Conservation (phyloP, 2,888 invertebrate species). For the Halocaridina rubra region DNA sequence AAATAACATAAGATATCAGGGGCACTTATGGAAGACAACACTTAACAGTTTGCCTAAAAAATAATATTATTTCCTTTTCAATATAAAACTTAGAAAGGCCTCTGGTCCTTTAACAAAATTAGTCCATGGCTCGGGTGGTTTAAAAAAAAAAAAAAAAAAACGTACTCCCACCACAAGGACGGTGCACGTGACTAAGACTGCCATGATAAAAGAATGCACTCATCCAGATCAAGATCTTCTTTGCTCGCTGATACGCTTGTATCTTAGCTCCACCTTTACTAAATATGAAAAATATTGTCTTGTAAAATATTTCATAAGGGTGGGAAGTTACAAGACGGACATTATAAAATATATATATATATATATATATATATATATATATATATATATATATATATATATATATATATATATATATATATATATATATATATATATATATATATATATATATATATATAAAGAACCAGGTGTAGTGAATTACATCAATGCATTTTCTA, state of each 20-base stretch:
- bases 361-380: too few species aligned
- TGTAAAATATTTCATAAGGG: neutral
- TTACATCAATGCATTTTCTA: neutral
- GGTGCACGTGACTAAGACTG: constrained; percentile 27
- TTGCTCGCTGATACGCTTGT: neutral
- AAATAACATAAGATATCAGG: constrained; percentile 48
- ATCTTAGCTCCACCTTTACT: neutral
- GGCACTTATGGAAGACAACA: constrained; percentile 61
- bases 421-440: too few species aligned
- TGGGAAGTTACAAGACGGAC: too few species aligned
- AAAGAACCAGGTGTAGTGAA: neutral
- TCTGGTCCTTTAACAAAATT: constrained; percentile 51
- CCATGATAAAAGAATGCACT: neutral
- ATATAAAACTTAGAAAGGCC: constrained; percentile 57
- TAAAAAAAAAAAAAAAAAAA: too few species aligned
- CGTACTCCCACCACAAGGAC: constrained; percentile 41
- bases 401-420: too few species aligned
- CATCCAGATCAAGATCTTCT: neutral
- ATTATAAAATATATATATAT: too few species aligned
- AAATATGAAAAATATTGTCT: neutral
- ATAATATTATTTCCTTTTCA: constrained; percentile 41
- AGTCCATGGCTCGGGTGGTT: constrained; percentile 14
- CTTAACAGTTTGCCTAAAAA: constrained; percentile 55
- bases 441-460: too few species aligned
- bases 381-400: too few species aligned